phyloP scores from a whole-genome alignment of 2,888 invertebrate genomes.

The Rhamphomyia laevipes region DNA sequence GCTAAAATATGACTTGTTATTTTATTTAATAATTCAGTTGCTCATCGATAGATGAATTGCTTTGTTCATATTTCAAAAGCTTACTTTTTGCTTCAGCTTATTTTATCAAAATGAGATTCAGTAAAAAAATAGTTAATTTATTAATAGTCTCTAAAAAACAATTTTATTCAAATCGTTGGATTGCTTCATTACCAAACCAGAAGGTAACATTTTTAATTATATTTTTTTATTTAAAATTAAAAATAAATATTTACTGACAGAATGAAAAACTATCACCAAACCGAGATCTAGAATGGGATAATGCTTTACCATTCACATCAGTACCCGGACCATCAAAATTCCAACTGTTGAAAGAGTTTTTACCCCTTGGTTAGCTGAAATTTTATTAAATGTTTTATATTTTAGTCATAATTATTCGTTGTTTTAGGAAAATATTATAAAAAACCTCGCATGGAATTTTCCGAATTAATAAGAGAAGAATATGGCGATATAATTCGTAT shows the following conservation, averaged over 20 bases:
- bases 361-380: conserved; percentile 25
- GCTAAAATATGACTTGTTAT: too few species aligned
- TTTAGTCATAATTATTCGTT: neutral
- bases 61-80: too few species aligned
- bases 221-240: too few species aligned
- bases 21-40: too few species aligned
- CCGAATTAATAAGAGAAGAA: neutral
- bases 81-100: too few species aligned
- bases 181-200: too few species aligned
- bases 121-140: too few species aligned
- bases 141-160: too few species aligned
- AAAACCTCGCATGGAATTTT: neutral
- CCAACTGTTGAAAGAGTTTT: conserved; percentile 19
- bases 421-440: conserved; percentile 16
- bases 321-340: conserved; percentile 26
- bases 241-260: neutral
- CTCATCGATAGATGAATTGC: too few species aligned
- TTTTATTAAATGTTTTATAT: neutral
- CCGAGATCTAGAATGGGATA: conserved; percentile 9
- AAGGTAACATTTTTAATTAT: too few species aligned
- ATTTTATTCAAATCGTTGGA: too few species aligned
- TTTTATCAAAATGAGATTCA: too few species aligned
- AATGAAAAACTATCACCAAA: neutral
- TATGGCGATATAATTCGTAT: conserved; percentile 8
- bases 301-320: conserved; percentile 22